Percentiles rank a stretch among this genome's conserved stretches.
These are phyloP conservation scores for Chaetodon trifascialis DNA, from an alignment of 2,113 vertebrate species.

Conservation along the genomic window DNA sequence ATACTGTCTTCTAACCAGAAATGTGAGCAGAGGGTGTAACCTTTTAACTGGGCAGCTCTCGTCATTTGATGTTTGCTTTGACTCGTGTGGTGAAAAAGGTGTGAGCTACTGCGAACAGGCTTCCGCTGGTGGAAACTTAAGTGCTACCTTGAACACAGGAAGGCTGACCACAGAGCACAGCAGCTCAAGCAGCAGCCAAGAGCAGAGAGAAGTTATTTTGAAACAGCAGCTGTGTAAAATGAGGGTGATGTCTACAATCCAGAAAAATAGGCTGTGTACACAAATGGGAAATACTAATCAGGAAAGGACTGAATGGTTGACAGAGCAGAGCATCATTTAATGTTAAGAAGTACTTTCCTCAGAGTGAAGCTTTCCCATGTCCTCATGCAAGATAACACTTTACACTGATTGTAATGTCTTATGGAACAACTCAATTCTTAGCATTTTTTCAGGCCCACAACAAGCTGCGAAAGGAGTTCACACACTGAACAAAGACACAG, in stretches of 20 bases:
- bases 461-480: too few species aligned
- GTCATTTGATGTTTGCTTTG: background rate
- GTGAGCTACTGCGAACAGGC: background rate
- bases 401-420: background rate
- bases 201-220: background rate
- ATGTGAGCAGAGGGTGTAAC: background rate
- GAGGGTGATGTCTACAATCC: background rate
- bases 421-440: background rate
- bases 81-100: constrained; percentile 14
- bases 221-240: background rate
- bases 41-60: background rate
- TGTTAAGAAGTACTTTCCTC: background rate
- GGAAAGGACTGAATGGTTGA: background rate
- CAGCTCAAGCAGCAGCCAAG: background rate
- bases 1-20: background rate
- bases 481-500: background rate
- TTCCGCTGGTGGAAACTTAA: constrained; percentile 58
- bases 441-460: too few species aligned
- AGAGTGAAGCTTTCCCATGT: background rate
- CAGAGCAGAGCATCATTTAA: background rate
- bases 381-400: too few species aligned
- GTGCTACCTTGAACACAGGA: constrained; percentile 17
- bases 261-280: background rate
- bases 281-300: background rate
- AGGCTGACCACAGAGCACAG: background rate